A percentile compares a stretch with the other conserved stretches of the same genome.
Evolutionary conservation across 2,797 vertebrate species (phyloP).

Genomic region (Stomatorhinus walkeri): DNA sequence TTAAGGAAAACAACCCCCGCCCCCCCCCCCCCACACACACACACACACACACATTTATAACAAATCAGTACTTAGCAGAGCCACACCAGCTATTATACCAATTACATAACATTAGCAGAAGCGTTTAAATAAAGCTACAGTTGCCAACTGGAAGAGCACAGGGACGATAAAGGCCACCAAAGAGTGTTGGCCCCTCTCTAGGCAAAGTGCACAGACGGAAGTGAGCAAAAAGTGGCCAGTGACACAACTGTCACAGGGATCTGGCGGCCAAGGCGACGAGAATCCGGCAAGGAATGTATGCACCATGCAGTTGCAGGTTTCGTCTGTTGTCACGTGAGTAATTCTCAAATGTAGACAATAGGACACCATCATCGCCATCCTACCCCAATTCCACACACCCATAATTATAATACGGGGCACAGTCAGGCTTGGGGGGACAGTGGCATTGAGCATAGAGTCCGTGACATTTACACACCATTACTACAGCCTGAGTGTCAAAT

Average conservation of each 20-base stretch:
- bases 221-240: neutral
- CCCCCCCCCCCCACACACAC: neutral
- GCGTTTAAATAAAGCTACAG: neutral
- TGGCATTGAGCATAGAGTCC: neutral
- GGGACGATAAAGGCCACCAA: neutral
- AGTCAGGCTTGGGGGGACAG: neutral
- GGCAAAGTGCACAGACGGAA: neutral
- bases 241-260: neutral
- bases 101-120: slow-evolving; percentile 1
- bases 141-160: neutral
- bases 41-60: neutral
- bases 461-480: neutral
- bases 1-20: neutral
- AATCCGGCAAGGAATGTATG: neutral
- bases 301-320: neutral
- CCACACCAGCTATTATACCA: neutral
- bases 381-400: neutral
- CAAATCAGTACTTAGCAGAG: neutral
- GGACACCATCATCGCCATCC: neutral
- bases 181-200: neutral
- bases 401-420: neutral
- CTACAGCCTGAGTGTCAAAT: neutral
- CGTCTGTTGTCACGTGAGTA: neutral
- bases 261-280: neutral
- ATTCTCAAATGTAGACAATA: neutral